phyloP scores from a whole-genome alignment of 1,140 invertebrate genomes.

The Drosophila elegans region DNA sequence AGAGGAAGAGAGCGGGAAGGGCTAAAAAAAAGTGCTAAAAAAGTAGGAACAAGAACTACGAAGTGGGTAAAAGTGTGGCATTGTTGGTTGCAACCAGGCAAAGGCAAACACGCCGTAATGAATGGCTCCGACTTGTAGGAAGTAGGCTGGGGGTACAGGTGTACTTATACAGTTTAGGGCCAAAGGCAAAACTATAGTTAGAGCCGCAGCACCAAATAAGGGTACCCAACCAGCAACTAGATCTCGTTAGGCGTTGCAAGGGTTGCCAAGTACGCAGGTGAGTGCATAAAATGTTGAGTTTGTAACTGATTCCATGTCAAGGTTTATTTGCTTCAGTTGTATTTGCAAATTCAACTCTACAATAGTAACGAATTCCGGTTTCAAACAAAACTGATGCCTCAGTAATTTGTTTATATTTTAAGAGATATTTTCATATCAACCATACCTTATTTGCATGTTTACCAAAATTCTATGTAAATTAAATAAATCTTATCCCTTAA shows the following conservation, averaged over 20 bases:
- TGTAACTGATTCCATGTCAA: background rate
- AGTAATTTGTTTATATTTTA: background rate
- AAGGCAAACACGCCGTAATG: constrained; percentile 66
- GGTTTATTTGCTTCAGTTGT: background rate
- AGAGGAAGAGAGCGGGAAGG: constrained; percentile 7
- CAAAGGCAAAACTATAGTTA: constrained; percentile 4
- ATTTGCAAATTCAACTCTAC: background rate
- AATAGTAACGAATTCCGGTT: background rate
- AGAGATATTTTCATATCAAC: background rate
- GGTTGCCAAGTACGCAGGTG: background rate
- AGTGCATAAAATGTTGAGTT: background rate
- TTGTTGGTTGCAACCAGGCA: constrained; percentile 66
- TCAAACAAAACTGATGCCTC: background rate
- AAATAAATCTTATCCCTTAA: too few species aligned
- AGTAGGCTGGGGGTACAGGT: constrained; percentile 26
- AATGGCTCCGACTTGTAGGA: constrained; percentile 54
- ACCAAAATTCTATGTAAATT: too few species aligned
- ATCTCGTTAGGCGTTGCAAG: constrained; percentile 9
- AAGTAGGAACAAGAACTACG: constrained; percentile 36
- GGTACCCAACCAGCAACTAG: background rate
- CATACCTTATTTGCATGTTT: too few species aligned
- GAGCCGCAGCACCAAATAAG: background rate
- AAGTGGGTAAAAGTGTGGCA: constrained; percentile 58
- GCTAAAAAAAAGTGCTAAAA: constrained; percentile 12
- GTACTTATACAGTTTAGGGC: background rate